Evolutionary conservation across 2,113 vertebrate species (phyloP).

Genomic region (Hyperoodon ampullatus): DNA sequence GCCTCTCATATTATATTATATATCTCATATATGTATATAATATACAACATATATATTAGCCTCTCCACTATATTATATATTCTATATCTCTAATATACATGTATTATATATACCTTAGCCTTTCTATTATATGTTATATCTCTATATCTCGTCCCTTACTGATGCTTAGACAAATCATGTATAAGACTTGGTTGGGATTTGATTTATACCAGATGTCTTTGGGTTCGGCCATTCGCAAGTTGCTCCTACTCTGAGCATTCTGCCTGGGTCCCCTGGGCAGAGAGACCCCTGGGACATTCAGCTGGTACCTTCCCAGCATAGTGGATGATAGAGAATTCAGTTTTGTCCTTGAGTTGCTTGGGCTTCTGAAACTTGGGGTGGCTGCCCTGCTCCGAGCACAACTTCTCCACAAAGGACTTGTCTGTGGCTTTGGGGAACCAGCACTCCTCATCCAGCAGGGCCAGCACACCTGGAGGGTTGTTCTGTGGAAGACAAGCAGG

Average conservation of each 20-base stretch:
- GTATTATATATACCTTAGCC: background rate
- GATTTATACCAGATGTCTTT: background rate
- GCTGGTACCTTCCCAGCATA: slow-evolving; percentile 94
- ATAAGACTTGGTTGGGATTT: background rate
- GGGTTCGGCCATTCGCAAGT: background rate
- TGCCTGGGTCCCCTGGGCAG: background rate
- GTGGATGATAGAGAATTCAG: slow-evolving; percentile 96
- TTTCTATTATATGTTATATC: background rate
- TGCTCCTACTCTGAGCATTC: background rate
- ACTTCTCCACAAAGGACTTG: slow-evolving; percentile 96
- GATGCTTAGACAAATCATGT: background rate
- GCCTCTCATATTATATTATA: background rate
- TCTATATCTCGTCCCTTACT: background rate
- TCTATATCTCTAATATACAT: background rate
- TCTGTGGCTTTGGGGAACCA: slow-evolving; percentile 99
- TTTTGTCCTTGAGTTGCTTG: slow-evolving; percentile 98
- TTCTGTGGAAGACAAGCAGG: slow-evolving; percentile 84
- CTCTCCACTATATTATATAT: background rate
- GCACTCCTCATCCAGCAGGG: slow-evolving; percentile 97
- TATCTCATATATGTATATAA: background rate
- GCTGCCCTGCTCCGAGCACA: slow-evolving; percentile 92
- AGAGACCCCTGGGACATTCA: rapidly evolving
- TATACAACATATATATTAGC: background rate
- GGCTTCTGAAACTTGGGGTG: slow-evolving; percentile 97
- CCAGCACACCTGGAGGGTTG: slow-evolving; percentile 96